Base-by-base conservation (phyloP, 2,113 vertebrate genomes). In the Ciconia boyciana region DNA sequence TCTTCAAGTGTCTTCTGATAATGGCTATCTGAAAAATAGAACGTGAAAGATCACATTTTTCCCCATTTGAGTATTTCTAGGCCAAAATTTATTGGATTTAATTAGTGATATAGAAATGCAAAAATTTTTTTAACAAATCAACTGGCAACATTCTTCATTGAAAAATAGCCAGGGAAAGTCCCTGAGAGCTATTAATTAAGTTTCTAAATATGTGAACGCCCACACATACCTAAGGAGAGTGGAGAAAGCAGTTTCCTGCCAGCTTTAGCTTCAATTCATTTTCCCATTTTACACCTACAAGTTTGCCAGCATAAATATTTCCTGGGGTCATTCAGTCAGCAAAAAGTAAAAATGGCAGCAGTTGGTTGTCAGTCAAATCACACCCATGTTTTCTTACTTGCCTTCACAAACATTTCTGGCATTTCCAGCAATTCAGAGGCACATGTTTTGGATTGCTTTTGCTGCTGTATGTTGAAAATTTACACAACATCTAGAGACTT, bases 331-430 rank as follows among this genome's bases (percentile, higher is more conserved):
- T 62, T 87, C 68, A 89, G 39, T 74, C 85, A 93, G 60, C 62
- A 69, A 86, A 77, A 96, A 94, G 83, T 90, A 94, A 92, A 96
- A 96, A 95, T 86, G 94, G 83, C 83, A 96, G 75, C 93, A 96
- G 93, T 92, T 90, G 83, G 92, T 96, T 97, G 96, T 96, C 96
- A 96, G 96, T 96, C 93, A 97, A 94, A 96, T 96, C 76, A 96
- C 60, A 86, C 43, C 43, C 92, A 22, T 92, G 72, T 95, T 96
- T 96, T 96, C 95, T 93, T 92, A 78, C 85, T 96, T 89, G 71
- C 25, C 72, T 88, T 95, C 71, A 78, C 88, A 97, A 94, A 96
- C 46, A 94, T 74, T 92, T 89, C 91, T 95, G 90, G 55, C 68
- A 48, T 86, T 94, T 92, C 79, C 83, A 96, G 83, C 39, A 94